Conservation (phyloP, 2,113 vertebrate species). For the Gadus macrocephalus region DNA sequence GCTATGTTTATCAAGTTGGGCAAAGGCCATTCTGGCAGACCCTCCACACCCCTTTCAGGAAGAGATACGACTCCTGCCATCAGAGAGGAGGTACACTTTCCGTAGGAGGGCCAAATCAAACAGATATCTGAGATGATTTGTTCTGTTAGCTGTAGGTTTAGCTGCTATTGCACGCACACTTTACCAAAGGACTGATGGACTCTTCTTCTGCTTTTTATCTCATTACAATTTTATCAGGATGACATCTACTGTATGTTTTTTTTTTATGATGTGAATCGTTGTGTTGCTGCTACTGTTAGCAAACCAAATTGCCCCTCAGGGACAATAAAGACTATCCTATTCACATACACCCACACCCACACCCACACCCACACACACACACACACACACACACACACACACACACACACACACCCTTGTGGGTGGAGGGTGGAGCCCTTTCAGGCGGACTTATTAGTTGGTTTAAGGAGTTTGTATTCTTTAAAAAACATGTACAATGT, state of each 20-base stretch:
- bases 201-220: too few species aligned
- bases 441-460: slow-evolving; percentile 26
- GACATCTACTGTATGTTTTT: too few species aligned
- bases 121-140: background rate
- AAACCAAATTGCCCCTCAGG: too few species aligned
- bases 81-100: background rate
- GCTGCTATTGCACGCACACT: background rate
- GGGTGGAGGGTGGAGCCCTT: slow-evolving; percentile 50
- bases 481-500: slow-evolving; percentile 22
- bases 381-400: background rate
- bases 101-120: background rate
- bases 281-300: too few species aligned
- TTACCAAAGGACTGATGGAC: too few species aligned
- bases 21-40: background rate
- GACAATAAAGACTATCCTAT: too few species aligned
- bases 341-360: background rate
- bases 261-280: too few species aligned
- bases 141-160: background rate
- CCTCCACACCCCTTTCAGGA: background rate
- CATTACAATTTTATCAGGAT: too few species aligned
- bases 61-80: background rate
- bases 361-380: background rate
- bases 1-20: background rate
- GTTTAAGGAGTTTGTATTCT: slow-evolving; percentile 44
- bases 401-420: slow-evolving; percentile 10